Evolutionary conservation across 2,888 invertebrate genomes (phyloP).

Genomic region (Onchidella celtica): DNA sequence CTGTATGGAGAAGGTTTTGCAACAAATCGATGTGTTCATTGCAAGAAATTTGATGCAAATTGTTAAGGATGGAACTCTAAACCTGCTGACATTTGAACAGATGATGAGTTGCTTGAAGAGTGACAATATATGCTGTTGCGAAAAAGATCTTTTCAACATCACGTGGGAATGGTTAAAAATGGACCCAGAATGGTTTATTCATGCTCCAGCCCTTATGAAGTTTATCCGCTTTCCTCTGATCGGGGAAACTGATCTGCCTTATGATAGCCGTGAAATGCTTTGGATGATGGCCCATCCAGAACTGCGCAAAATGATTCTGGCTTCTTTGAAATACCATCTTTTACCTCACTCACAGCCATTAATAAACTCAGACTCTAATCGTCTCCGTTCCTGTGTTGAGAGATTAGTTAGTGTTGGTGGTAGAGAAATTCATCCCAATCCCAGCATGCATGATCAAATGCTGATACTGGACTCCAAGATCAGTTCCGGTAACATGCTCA

Average conservation of each 20-base stretch:
- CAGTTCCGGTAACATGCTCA: constrained; percentile 76
- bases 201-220: constrained; percentile 76
- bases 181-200: constrained; percentile 70
- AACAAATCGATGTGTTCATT: constrained; percentile 79
- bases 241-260: constrained; percentile 78
- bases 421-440: constrained; percentile 79
- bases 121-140: constrained; percentile 75
- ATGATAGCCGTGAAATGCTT: constrained; percentile 77
- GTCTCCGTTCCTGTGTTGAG: constrained; percentile 76
- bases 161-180: constrained; percentile 79
- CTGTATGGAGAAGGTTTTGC: constrained; percentile 79
- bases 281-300: constrained; percentile 78
- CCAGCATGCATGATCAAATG: constrained; percentile 79
- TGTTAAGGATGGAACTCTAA: constrained; percentile 76
- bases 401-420: constrained; percentile 79
- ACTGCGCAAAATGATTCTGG: constrained; percentile 78
- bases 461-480: constrained; percentile 77
- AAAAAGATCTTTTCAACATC: constrained; percentile 79
- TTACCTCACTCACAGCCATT: constrained; percentile 80
- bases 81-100: constrained; percentile 77
- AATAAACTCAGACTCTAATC: constrained; percentile 67
- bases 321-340: constrained; percentile 79
- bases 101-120: constrained; percentile 78
- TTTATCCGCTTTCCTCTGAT: constrained; percentile 78
- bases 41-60: constrained; percentile 79